Conservation (phyloP, 1,140 invertebrate species). For the Neotoxoptera formosana region DNA sequence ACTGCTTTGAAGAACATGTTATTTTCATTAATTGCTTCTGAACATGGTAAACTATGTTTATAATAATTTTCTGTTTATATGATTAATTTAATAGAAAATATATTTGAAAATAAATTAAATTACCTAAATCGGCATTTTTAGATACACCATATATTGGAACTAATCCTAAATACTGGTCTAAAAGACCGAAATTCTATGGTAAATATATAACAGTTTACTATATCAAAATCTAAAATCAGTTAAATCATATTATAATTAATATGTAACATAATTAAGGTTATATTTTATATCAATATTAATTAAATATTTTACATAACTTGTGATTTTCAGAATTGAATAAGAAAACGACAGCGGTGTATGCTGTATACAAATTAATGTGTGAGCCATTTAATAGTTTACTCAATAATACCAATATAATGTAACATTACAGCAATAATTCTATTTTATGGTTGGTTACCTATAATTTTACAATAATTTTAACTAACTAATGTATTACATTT, state of each 20-base stretch:
- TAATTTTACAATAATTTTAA: too few species aligned
- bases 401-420: too few species aligned
- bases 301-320: not conserved
- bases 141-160: not conserved
- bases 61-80: too few species aligned
- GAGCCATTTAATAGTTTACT: not conserved
- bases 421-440: not conserved
- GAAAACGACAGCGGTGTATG: rapidly evolving
- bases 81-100: too few species aligned
- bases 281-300: not conserved
- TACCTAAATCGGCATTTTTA: not conserved
- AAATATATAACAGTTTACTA: not conserved
- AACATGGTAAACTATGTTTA: too few species aligned
- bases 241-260: not conserved
- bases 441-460: not conserved
- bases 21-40: too few species aligned
- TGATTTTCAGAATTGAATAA: not conserved
- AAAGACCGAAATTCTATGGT: not conserved
- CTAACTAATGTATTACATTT: too few species aligned
- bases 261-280: not conserved
- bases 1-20: too few species aligned
- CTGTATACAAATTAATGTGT: not conserved
- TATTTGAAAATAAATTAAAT: not conserved
- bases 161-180: not conserved
- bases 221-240: not conserved